Percentiles rank a stretch among this genome's conserved stretches.
Evolutionary conservation across 2,113 vertebrate species (phyloP).

Genomic region (Calidris pugnax): DNA sequence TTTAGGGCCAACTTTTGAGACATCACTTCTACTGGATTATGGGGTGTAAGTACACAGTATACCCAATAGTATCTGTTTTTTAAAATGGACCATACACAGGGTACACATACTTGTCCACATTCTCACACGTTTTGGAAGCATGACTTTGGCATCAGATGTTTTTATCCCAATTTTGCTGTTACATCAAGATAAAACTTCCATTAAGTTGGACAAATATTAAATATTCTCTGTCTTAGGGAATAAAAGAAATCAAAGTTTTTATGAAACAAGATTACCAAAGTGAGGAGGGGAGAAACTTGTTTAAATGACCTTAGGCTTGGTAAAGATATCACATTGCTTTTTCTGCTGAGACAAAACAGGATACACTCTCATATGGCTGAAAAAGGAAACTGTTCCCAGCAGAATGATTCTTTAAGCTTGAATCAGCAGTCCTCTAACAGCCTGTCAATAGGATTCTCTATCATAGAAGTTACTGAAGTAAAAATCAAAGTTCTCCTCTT

Average conservation of each 20-base stretch:
- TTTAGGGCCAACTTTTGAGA: not conserved
- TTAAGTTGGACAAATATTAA: not conserved
- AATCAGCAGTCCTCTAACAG: not conserved
- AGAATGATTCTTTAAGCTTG: constrained; percentile 18
- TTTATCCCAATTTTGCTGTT: not conserved
- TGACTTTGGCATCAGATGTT: not conserved
- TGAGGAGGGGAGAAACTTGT: not conserved
- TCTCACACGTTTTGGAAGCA: not conserved
- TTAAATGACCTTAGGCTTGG: not conserved
- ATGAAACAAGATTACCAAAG: not conserved
- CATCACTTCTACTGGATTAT: not conserved
- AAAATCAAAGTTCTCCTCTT: not conserved
- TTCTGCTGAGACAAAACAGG: not conserved
- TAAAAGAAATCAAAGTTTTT: not conserved
- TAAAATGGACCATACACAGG: not conserved
- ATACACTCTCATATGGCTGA: not conserved
- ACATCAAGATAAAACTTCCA: not conserved
- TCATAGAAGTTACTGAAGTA: not conserved
- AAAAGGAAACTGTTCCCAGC: not conserved
- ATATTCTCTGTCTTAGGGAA: not conserved
- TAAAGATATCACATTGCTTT: not conserved
- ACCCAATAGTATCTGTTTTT: not conserved
- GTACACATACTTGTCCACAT: rapidly evolving
- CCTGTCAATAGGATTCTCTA: not conserved
- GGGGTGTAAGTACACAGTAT: rapidly evolving